Conservation (phyloP, 1,140 invertebrate species). For the Trachelipus rathkii region DNA sequence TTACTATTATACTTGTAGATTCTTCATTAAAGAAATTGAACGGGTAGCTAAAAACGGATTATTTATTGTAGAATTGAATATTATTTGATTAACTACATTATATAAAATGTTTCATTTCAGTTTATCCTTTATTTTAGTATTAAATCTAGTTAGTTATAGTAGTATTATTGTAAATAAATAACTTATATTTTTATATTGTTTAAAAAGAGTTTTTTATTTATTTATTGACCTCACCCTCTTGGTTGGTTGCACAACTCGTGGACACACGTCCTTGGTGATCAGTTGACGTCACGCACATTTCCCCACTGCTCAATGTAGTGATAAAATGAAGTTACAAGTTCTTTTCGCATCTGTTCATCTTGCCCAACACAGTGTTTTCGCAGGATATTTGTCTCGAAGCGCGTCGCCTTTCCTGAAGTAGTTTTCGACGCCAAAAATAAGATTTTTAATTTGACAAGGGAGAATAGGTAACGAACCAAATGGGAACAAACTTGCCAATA, state of each 20-base stretch:
- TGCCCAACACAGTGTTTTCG: conserved; percentile 64
- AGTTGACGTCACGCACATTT: conserved; percentile 81
- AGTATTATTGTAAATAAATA: no score
- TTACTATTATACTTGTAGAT: no score
- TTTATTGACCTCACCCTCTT: conserved; percentile 36
- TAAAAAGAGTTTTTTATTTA: no score
- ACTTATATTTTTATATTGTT: no score
- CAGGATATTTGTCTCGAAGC: conserved; percentile 77
- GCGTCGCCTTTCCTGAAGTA: conserved; percentile 75
- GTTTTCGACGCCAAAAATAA: no score
- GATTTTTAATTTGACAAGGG: not conserved
- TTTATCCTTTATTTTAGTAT: no score
- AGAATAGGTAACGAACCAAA: conserved; percentile 10
- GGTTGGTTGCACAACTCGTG: conserved; percentile 39
- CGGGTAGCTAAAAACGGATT: no score
- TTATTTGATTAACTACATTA: no score
- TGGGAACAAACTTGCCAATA: conserved; percentile 23
- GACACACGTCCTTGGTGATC: conserved; percentile 52
- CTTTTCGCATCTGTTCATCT: conserved; percentile 69
- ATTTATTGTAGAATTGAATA: no score
- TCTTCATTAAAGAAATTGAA: no score
- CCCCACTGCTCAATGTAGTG: conserved; percentile 67
- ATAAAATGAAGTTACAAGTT: conserved; percentile 74
- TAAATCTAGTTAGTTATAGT: no score
- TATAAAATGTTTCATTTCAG: no score